These are phyloP conservation scores for Ophioninae sp. DNA, from an alignment of 2,888 invertebrate genomes.

Conservation along the genomic window DNA sequence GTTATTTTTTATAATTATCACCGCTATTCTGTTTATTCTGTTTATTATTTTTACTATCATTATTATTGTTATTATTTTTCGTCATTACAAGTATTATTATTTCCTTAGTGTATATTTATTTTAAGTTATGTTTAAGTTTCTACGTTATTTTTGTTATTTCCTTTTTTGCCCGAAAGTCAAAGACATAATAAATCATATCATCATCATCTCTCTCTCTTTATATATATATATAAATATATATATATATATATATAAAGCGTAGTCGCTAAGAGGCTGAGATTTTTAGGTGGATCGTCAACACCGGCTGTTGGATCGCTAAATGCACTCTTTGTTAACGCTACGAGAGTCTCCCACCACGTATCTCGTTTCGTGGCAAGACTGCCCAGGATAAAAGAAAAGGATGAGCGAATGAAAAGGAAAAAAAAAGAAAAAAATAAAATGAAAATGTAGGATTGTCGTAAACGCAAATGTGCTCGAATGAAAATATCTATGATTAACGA, in stretches of 20 bases:
- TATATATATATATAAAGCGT: conserved; percentile 9
- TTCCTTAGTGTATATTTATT: too few species aligned
- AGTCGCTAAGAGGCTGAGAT: conserved; percentile 62
- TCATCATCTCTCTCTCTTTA: too few species aligned
- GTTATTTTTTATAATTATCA: too few species aligned
- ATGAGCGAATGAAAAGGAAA: too few species aligned
- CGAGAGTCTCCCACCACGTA: conserved; percentile 16
- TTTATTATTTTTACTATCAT: too few species aligned
- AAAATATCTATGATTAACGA: conserved; percentile 48
- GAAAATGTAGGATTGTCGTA: conserved; percentile 6
- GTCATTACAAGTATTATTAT: too few species aligned
- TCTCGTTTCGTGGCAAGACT: conserved; percentile 13
- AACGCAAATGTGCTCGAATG: conserved; percentile 35
- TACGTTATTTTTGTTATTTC: too few species aligned
- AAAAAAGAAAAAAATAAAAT: neutral
- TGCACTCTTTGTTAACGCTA: conserved; percentile 61
- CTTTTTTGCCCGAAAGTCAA: too few species aligned
- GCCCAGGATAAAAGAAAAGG: neutral
- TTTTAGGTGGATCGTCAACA: conserved; percentile 63
- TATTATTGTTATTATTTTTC: too few species aligned
- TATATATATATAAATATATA: neutral
- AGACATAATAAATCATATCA: too few species aligned
- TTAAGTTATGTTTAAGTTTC: too few species aligned
- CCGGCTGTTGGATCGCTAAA: conserved; percentile 53
- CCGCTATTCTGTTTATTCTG: too few species aligned